Evolutionary conservation across 2,888 invertebrate species (phyloP).

Genomic region (Willowsia nigromaculata): DNA sequence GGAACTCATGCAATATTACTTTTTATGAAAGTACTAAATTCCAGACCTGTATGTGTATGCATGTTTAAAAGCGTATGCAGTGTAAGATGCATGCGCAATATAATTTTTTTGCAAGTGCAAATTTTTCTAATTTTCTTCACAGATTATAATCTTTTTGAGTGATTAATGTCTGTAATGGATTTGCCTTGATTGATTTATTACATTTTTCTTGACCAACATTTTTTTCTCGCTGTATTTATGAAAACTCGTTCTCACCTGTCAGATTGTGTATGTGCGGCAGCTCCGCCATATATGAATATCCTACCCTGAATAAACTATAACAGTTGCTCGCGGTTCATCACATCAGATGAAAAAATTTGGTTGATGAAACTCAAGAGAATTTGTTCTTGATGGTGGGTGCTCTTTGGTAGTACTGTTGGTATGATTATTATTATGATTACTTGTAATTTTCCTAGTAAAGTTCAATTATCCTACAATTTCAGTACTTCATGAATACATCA

Average conservation of each 20-base stretch:
- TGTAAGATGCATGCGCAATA: neutral
- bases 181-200: constrained; percentile 66
- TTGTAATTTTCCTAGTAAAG: constrained; percentile 47
- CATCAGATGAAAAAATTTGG: neutral
- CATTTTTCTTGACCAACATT: constrained; percentile 64
- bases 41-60: constrained; percentile 4
- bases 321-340: constrained; percentile 19
- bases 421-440: constrained; percentile 16
- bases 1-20: constrained; percentile 14
- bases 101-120: constrained; percentile 66
- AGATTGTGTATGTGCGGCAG: neutral
- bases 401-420: neutral
- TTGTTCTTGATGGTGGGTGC: neutral
- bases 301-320: constrained; percentile 15
- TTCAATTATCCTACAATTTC: constrained; percentile 40
- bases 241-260: constrained; percentile 69
- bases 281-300: neutral
- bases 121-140: constrained; percentile 69
- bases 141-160: constrained; percentile 70
- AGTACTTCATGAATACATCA: constrained; percentile 46
- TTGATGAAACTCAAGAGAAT: neutral
- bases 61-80: neutral
- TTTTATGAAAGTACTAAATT: constrained; percentile 55
- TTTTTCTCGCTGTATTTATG: constrained; percentile 39
- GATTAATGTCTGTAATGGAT: constrained; percentile 69